phyloP scores from a whole-genome alignment of 23 tunicate species.

The Diplosoma virens region DNA sequence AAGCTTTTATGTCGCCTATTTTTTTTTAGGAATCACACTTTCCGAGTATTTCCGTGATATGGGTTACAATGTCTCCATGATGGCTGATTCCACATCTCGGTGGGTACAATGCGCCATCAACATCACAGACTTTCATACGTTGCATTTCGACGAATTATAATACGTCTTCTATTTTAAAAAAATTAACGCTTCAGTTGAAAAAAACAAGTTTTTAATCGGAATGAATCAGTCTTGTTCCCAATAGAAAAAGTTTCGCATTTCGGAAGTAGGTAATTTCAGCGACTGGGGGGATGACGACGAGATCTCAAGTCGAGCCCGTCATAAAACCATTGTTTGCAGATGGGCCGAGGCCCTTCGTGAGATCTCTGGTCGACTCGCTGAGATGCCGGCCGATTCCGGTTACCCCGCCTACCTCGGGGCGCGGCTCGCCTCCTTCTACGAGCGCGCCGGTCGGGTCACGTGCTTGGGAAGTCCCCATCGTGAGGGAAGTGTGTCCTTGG shows the following conservation, averaged over 20 bases:
- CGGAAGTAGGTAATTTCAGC: too few relatives aligned
- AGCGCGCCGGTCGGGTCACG: conserved; percentile 94
- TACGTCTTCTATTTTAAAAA: too few relatives aligned
- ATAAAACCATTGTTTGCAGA: conserved; percentile 18
- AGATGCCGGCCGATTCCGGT: conserved; percentile 99
- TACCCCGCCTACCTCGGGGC: conserved; percentile 99
- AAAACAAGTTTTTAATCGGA: too few relatives aligned
- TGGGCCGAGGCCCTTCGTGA: conserved; percentile 99
- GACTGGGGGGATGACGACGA: too few relatives aligned
- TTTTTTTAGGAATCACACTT: conserved; percentile 75
- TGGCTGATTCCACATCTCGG: conserved; percentile 99
- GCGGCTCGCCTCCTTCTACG: conserved; percentile 94
- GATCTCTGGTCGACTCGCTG: conserved; percentile 98
- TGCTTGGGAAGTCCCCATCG: conserved; percentile 92
- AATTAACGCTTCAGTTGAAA: too few relatives aligned
- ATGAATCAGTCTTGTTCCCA: too few relatives aligned
- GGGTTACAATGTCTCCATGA: conserved; percentile 99
- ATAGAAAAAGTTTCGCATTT: too few relatives aligned
- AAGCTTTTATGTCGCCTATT: neutral
- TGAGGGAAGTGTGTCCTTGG: conserved; percentile 94
- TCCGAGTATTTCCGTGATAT: conserved; percentile 98
- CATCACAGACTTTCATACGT: too few relatives aligned
- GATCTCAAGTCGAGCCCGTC: neutral
- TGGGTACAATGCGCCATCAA: too few relatives aligned
- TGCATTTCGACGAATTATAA: too few relatives aligned